Base-by-base conservation (phyloP, 2,797 vertebrate species). In the Enteromius unitaeniatus region DNA sequence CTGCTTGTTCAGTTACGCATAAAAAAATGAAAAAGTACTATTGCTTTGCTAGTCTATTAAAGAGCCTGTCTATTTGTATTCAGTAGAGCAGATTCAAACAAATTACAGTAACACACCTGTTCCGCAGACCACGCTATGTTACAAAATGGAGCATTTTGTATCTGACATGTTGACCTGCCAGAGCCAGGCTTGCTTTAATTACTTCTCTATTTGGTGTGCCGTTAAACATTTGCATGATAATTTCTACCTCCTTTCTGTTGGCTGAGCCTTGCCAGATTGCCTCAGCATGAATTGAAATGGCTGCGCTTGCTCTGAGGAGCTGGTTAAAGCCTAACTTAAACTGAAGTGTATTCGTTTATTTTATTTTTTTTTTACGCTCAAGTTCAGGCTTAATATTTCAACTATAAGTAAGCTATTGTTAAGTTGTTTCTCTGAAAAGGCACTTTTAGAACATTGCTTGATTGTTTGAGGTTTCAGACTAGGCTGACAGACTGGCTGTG, bases 121-220 rank as follows among this genome's bases (percentile, higher is more conserved):
- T 87, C 76, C 67, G 65, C 68, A 69, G 84, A 81, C 82, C 84
- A 84, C 77, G 70, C 75, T 84, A 81, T 86, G 83, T 85, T 89
- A 89, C 85, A 88, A 86, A 89, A 89, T 73, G 81, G 83, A 80
- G 81, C 89, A 87, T 89, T 89, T 86, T 88, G 89, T 88, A 84
- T 85, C 84, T 87, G 87, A 89, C 88, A 89, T 88, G 88, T 87
- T 88, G 87, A 88, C 87, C 88, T 88, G 88, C 86, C 87, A 85
- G 81, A 88, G 84, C 84, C 88, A 87, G 82, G 84, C 77, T 82
- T 85, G 84, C 88, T 81, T 86, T 89, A 87, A 89, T 89, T 89
- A 89, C 84, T 84, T 86, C 68, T 86, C 84, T 75, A 79, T 81
- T 82, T 79, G 70, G 85, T 86, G 84, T 86, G 37, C n/a, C 75